Evolutionary conservation across 2,797 vertebrate species (phyloP), one percentile per base, ranked within the genome.

Genomic region (Arctocebus calabarensis): DNA sequence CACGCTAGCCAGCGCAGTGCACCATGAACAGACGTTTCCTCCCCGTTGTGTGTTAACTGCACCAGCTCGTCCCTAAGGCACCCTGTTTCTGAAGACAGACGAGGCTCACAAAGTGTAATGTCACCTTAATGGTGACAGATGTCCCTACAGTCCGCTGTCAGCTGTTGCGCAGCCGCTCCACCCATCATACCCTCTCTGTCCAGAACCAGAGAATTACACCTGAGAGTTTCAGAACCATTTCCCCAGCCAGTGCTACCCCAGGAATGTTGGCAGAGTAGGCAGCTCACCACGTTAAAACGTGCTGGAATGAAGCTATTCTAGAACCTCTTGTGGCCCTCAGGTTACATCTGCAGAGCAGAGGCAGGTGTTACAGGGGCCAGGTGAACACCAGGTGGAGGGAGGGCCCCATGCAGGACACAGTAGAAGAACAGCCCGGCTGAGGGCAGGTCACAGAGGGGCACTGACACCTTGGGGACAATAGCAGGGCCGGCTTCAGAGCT

Each of bases 341-440:
- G 55, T 57, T 29, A 83, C 32, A 43, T 2, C 45, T 22, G 62
- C 62, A 75, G 45, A 61, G 74, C 23, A 45, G 34, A 95, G 52
- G 52, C 0, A 0, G 3, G 7, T 1, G 5, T 45, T 32, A 45
- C 34, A 45, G 55, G 34, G n/a, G n/a, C 3, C n/a, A 64, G n/a
- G 12, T 11, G 12, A 22, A 7, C 0, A 0, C 32, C 27, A 37
- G 19, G 5, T 11, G 4, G 17, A n/a, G 12, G 19, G 61, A 12
- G n/a, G 1, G 10, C 5, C 59, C n/a, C 55, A 5, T 8, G 10
- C 17, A 0, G 27, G 23, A 22, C 2, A 5, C 8, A 55, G 52
- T 37, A 29, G 19, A 22, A 59, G 2, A 1, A 34, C 10, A 7
- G 20, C 57, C 0, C 1, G 9, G 37, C 27, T 10, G 20, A 48